Evolutionary conservation across 2,888 invertebrate genomes (phyloP).

Genomic region (Smittia sp.): DNA sequence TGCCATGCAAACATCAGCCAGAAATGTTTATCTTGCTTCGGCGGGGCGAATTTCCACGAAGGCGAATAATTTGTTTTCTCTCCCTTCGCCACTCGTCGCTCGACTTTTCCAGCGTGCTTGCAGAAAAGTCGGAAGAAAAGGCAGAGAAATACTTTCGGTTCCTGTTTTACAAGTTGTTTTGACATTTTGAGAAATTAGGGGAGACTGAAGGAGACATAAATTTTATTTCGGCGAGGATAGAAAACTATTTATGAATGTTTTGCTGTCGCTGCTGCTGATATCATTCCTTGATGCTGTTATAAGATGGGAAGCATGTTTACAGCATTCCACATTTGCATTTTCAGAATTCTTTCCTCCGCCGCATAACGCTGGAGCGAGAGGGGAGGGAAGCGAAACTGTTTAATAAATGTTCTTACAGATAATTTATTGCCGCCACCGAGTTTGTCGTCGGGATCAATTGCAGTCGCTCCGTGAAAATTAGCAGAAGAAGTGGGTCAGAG

Average conservation of each 20-base stretch:
- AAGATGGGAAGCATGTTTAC: constrained; percentile 34
- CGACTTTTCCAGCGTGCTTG: neutral
- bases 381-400: constrained; percentile 20
- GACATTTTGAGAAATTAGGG: constrained; percentile 41
- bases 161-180: constrained; percentile 40
- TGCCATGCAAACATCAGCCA: constrained; percentile 39
- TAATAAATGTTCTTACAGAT: constrained; percentile 34
- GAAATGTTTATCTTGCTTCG: constrained; percentile 34
- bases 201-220: constrained; percentile 40
- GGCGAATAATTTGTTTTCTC: neutral
- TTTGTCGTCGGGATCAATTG: neutral
- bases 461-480: neutral
- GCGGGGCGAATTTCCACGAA: neutral
- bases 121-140: neutral
- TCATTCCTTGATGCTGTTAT: constrained; percentile 40
- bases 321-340: constrained; percentile 41
- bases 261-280: constrained; percentile 9
- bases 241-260: constrained; percentile 40
- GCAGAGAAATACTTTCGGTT: neutral
- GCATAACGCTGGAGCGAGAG: neutral
- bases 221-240: constrained; percentile 33
- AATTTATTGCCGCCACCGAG: constrained; percentile 34
- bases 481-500: constrained; percentile 15
- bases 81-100: neutral
- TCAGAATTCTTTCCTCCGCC: constrained; percentile 29